Base-by-base conservation (phyloP, 2,888 invertebrate species). In the Gryllus longicercus region DNA sequence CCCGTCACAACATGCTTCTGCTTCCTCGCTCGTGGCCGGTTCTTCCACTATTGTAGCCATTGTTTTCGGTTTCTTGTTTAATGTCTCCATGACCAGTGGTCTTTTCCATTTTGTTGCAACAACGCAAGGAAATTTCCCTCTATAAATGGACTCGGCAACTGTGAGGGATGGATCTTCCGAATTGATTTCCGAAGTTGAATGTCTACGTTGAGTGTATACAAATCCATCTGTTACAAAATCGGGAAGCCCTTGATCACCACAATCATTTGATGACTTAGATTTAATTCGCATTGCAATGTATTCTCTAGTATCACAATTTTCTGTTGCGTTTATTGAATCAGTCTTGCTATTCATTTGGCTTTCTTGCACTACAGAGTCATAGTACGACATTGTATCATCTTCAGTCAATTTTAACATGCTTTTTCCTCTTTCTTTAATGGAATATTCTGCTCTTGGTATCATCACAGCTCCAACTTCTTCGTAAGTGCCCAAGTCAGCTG, bases 11-110 rank as follows among this genome's bases (percentile, higher is more conserved):
- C 38, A 50, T 2, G 50, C 79, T 18, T 95, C 94, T n/a, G 83
- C 83, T 77, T 88, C 89, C 63, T 91, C 91, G n/a, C 63, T 4
- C 5, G 63, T 63, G 63, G 63, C 63, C 5, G 63, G 63, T 85
- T 95, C 95, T 86, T 95, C 95, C 81, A 93, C 91, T 83, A 95
- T 95, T 78, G 95, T 95, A 87, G 94, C 94, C 94, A 95, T 94
- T 18, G 76, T 50, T 38, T n/a, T 11, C 4, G 79, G 77, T 38
- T 79, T 79, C 76, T 79, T 79, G 76, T 79, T 79, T 21, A 79
- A 16, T 11, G 79, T 79, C 21, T 79, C 79, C 16, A 79, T 76
- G 12, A 14, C 76, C 51, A 49, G 50, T 10, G 76, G 50, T 51
- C 51, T 79, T n/a, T 79, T 79, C 79, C 79, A 79, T 49, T 63